Conservation (phyloP, 2,113 vertebrate genomes). For the Oncorhynchus gorbuscha region DNA sequence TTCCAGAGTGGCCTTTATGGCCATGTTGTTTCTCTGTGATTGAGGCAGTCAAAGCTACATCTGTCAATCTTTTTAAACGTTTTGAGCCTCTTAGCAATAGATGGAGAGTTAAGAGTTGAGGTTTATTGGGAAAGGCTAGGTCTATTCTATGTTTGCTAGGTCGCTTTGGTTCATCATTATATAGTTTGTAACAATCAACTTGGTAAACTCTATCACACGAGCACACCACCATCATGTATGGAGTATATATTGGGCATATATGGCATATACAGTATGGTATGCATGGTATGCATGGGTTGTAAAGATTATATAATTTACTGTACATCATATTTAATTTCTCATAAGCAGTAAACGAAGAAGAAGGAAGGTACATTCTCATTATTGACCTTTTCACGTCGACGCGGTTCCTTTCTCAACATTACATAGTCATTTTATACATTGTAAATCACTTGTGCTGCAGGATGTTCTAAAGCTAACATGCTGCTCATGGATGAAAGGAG, state of each 20-base stretch:
- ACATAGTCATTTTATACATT: too few species aligned
- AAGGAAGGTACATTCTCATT: too few species aligned
- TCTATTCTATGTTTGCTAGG: neutral
- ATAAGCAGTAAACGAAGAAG: too few species aligned
- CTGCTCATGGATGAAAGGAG: constrained; percentile 57
- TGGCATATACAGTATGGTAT: too few species aligned
- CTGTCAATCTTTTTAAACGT: neutral
- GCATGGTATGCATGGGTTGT: too few species aligned
- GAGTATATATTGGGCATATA: too few species aligned
- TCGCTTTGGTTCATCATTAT: too few species aligned
- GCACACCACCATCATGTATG: neutral
- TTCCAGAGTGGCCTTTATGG: neutral
- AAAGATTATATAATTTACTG: too few species aligned
- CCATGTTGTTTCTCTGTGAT: neutral
- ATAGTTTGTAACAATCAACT: neutral
- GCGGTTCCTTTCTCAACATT: neutral
- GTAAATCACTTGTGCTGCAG: too few species aligned
- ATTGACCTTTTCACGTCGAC: neutral
- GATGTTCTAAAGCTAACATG: constrained; percentile 35
- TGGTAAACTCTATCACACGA: neutral
- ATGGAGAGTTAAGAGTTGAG: neutral
- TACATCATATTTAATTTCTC: too few species aligned
- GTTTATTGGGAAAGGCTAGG: neutral
- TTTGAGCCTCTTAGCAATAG: neutral
- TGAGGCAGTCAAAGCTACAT: constrained; percentile 1